Base-by-base conservation (phyloP, 2,888 invertebrate genomes). In the Brachynemurus nebulosus region DNA sequence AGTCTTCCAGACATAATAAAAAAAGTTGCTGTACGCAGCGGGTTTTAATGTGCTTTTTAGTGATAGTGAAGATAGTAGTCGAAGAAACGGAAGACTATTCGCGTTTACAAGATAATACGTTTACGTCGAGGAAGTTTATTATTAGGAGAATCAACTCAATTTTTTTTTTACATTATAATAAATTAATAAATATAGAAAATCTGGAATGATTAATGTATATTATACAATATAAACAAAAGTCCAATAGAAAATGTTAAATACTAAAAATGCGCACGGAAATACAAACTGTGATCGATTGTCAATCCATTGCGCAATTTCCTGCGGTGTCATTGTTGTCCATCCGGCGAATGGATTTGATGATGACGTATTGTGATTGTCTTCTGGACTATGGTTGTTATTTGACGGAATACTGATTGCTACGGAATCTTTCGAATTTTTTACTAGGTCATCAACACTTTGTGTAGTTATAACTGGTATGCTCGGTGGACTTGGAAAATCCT, bases 261-360 rank as follows among this genome's bases (percentile, higher is more conserved):
- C 71, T 12, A 88, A 56, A 59, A 89, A 89, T 8, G 81, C 69
- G 3, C 80, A 61, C 0, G 89, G 89, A 61, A 89, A 89, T 2
- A 82, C 69, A 27, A 85, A 66, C 42, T 89, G 71, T 19, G 86
- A 82, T 44, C 86, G 68, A 44, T 74, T 78, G 66, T 89, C 89
- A 51, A 89, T 86, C 86, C 88, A 89, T 42, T 79, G 81, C 50
- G 89, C 83, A 45, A 89, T 86, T 63, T 89, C 83, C 55, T 88
- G 88, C 0, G 89, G 86, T 2, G 88, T 86, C 78, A 88, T 82
- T 11, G 85, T 85, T 39, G 86, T 85, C 76, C 82, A 81, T 19
- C 66, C 64, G 45, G 66, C 69, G 48, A 64, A 61, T 30, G 63
- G 65, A 4, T 59, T 64, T 45, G 67, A 65, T 9, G 66, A 43